phyloP scores from a whole-genome alignment of 2,888 invertebrate species.

The Coenonympha arcania region DNA sequence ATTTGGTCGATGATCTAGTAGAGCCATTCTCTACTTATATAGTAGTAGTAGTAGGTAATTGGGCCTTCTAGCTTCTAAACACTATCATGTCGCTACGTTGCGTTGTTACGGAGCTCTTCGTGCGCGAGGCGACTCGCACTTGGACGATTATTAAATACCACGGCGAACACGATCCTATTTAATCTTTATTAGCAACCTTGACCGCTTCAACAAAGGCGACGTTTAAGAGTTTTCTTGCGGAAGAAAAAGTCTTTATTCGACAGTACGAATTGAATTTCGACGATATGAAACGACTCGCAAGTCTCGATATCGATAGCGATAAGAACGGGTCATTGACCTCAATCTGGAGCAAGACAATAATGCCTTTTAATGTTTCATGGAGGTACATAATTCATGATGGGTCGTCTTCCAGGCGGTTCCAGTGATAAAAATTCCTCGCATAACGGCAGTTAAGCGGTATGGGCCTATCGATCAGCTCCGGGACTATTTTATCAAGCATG shows the following conservation, averaged over 20 bases:
- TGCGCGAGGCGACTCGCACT: too few relatives aligned
- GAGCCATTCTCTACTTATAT: too few relatives aligned
- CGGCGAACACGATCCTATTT: slow-evolving; percentile 1
- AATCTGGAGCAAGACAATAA: slow-evolving; percentile 37
- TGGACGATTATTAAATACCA: background rate
- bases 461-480: slow-evolving; percentile 15
- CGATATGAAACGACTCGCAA: slow-evolving; percentile 2
- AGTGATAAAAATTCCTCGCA: slow-evolving; percentile 57
- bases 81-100: too few relatives aligned
- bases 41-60: too few relatives aligned
- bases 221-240: background rate
- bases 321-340: slow-evolving; percentile 27
- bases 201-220: slow-evolving; percentile 4
- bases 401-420: slow-evolving; percentile 36
- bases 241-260: background rate
- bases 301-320: too few relatives aligned
- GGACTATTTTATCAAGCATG: slow-evolving; percentile 5
- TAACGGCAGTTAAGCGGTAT: slow-evolving; percentile 40
- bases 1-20: too few relatives aligned
- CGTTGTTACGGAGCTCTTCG: too few relatives aligned
- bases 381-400: slow-evolving; percentile 61
- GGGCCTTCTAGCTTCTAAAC: too few relatives aligned
- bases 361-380: slow-evolving; percentile 45
- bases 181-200: slow-evolving; percentile 3
- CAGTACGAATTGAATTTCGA: slow-evolving; percentile 12